Evolutionary conservation across 64 coral and sea anemone species (phyloP), one percentile per base, ranked within the genome.

Genomic region (Stichodactyla helianthus): DNA sequence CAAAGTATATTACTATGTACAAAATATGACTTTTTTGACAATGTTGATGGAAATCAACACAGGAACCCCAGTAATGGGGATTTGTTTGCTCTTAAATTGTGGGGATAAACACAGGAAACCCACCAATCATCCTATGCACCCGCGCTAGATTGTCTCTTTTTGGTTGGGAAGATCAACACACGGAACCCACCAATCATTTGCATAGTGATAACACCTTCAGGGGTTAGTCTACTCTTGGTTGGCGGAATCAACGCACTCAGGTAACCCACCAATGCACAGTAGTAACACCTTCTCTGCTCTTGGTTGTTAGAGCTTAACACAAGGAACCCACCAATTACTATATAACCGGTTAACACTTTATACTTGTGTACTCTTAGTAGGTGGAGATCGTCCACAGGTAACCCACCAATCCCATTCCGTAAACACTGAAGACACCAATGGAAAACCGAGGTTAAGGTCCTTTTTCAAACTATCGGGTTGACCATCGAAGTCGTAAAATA

Each of bases 341-440:
- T 74, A 12, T 6, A 74, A 74, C 12, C 68, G 27, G 23, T 22
- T 22, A 23, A 27, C 22, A 74, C 25, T 77, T 92, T 81, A 95
- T 19, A 95, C 93, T 55, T 92, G 93, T 13, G 93, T 95, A 20
- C 74, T 86, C 50, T 95, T 95, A 18, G 70, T 82, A 27, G 70
- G 71, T 2, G 93, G 93, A 14, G 91, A 59, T 77, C 83, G 88
- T 19, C 93, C 93, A 82, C 93, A 95, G 6, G 86, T 92, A 86
- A 95, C 88, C 93, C 93, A 95, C 93, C 93, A 95, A 83, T 95
- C 93, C 93, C 93, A 95, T 25, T 89, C 59, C 23, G 58, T 89
- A 67, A 95, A 95, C 16, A 95, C 93, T 53, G 93, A 95, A 6
- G 93, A 91, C 15, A 95, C 90, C 27, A 95, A 68, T 77, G 93